phyloP scores from a whole-genome alignment of 2,797 vertebrate species.

The Enteromius fasciolatus region DNA sequence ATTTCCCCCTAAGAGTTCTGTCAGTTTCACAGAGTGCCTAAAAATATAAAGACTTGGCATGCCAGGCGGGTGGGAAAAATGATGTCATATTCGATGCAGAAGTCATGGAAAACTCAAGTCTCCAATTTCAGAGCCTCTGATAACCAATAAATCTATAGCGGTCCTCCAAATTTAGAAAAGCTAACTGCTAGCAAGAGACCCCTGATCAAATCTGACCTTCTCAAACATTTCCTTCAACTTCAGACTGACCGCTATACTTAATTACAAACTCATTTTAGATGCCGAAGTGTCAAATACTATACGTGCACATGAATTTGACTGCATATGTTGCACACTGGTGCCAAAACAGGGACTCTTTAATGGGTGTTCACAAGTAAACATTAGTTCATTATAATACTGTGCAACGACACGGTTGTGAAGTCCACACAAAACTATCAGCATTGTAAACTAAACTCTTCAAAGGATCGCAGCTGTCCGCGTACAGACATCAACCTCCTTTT shows the following conservation, averaged over 20 bases:
- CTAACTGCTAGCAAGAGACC: constrained; percentile 49
- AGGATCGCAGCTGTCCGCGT: not conserved
- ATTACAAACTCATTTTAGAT: constrained; percentile 38
- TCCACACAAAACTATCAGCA: constrained; percentile 19
- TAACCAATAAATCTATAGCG: constrained; percentile 76
- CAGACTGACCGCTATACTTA: constrained; percentile 17
- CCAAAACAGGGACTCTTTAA: constrained; percentile 44
- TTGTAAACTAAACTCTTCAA: constrained; percentile 19
- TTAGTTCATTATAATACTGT: constrained; percentile 40
- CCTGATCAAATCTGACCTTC: not conserved
- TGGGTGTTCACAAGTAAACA: constrained; percentile 44
- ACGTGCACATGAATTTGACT: constrained; percentile 41
- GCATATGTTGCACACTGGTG: constrained; percentile 35
- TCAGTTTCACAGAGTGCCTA: constrained; percentile 76
- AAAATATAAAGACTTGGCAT: constrained; percentile 74
- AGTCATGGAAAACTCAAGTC: constrained; percentile 76
- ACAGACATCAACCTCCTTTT: not conserved
- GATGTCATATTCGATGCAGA: constrained; percentile 74
- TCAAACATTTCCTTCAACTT: constrained; percentile 17
- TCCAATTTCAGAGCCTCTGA: constrained; percentile 77
- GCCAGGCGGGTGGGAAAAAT: constrained; percentile 73
- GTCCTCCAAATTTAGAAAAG: constrained; percentile 72
- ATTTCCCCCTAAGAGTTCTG: constrained; percentile 68
- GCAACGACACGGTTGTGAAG: constrained; percentile 30
- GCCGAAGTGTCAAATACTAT: constrained; percentile 46